Evolutionary conservation across 2,888 invertebrate genomes (phyloP), one percentile per base, ranked within the genome.

Genomic region (Apamea crenata): DNA sequence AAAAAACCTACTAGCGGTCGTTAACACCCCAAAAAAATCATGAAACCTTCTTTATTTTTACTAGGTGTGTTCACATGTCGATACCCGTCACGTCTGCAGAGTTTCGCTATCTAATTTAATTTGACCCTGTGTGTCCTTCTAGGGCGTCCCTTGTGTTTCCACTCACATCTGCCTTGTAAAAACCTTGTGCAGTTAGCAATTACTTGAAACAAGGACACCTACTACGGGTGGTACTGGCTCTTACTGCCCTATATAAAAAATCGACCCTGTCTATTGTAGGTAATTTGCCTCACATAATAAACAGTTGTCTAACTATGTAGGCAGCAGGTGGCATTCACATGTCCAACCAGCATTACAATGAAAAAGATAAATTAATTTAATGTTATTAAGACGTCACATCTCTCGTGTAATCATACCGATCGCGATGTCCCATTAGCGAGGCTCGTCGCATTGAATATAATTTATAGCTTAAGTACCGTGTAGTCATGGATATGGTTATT

Each of bases 401-500:
- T 74, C 44, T n/a, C 70, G 63, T 56, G 16, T 82, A 79, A 82
- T 82, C 40, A 72, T 69, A 73, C 29, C 18, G 6, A 36, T 36
- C 36, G 36, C 5, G 36, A 69, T 36, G 53, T 63, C 25, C 44
- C 67, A 81, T 82, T 73, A 72, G 50, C 59, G 1, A 56, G 47
- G 25, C 29, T 32, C 32, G 61, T 71, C 56, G 65, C 67, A 71
- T 74, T 65, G 53, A 66, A 47, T 56, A n/a, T 82, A 78, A 82
- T 78, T 47, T 67, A 61, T 61, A 74, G 70, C 18, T 36, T 50
- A 78, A 67, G 47, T 61, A 56, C 40, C 12, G 16, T 69, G 1
- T 21, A 25, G 40, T 76, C 32, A 75, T 63, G 81, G 40, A 59
- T 16, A 72, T 66, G 56, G 36, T n/a, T 65, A 73, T 44, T 66